Conservation (phyloP, 2,113 vertebrate species). For the Grallaria varia region DNA sequence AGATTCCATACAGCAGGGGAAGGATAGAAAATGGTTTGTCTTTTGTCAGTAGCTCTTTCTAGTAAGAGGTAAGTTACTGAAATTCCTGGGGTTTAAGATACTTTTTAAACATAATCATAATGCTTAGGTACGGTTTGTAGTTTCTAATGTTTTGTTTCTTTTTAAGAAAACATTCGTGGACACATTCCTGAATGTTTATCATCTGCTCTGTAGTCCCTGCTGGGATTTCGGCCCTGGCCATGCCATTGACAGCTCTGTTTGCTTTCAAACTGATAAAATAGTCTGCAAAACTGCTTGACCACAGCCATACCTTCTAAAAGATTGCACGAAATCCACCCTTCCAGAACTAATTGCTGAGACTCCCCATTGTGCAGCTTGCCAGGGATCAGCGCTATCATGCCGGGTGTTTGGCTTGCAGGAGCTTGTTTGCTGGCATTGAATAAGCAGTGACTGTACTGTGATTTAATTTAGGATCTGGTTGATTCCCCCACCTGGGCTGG, state of each 20-base stretch:
- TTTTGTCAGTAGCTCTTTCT: not conserved
- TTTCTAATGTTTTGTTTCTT: not conserved
- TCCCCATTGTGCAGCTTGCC: not conserved
- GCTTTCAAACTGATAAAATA: not conserved
- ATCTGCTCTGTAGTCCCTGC: not conserved
- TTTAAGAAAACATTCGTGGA: not conserved
- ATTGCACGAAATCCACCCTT: not conserved
- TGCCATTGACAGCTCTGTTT: not conserved
- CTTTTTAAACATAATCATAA: not conserved
- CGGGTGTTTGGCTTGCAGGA: not conserved
- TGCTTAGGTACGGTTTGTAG: not conserved
- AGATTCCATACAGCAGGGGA: not conserved
- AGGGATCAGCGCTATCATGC: not conserved
- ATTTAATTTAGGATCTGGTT: not conserved
- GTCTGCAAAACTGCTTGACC: not conserved
- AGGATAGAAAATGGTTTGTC: not conserved
- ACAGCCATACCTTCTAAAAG: not conserved
- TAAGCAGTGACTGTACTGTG: not conserved
- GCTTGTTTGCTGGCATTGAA: conserved; percentile 4
- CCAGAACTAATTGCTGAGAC: not conserved
- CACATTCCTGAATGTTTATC: not conserved
- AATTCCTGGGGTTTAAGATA: not conserved
- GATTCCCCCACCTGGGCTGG: not conserved
- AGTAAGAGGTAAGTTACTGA: not conserved
- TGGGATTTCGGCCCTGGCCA: not conserved